phyloP scores from a whole-genome alignment of 2,888 invertebrate species.

The Baronia brevicornis region DNA sequence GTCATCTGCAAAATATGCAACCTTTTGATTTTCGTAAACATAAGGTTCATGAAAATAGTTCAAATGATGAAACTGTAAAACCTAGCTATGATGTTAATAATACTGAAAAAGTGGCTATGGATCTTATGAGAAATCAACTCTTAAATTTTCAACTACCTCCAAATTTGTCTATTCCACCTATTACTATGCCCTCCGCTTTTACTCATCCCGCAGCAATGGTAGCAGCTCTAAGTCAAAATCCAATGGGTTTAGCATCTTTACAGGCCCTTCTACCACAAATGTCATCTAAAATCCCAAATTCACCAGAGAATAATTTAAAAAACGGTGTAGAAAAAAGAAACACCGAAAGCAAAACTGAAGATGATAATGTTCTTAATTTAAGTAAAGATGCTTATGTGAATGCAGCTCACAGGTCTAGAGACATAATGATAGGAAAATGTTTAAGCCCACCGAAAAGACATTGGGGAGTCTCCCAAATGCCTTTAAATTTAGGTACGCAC shows the following conservation, averaged over 20 bases:
- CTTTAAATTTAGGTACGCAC: conserved; percentile 89
- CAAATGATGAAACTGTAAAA: conserved; percentile 64
- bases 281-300: conserved; percentile 66
- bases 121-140: conserved; percentile 79
- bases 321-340: conserved; percentile 38
- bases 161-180: conserved; percentile 78
- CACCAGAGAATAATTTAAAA: conserved; percentile 54
- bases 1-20: conserved; percentile 95
- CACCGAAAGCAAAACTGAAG: conserved; percentile 49
- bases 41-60: conserved; percentile 43
- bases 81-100: conserved; percentile 54
- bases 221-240: conserved; percentile 76
- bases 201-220: conserved; percentile 80
- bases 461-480: conserved; percentile 84
- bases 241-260: conserved; percentile 77
- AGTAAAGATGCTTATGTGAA: conserved; percentile 64
- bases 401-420: conserved; percentile 57
- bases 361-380: conserved; percentile 63
- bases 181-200: conserved; percentile 68
- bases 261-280: conserved; percentile 79
- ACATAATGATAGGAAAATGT: conserved; percentile 77
- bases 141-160: conserved; percentile 76
- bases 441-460: conserved; percentile 86
- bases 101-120: conserved; percentile 67
- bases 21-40: conserved; percentile 92